Evolutionary conservation across 2,888 invertebrate species (phyloP).

Genomic region (Linyphia triangularis): DNA sequence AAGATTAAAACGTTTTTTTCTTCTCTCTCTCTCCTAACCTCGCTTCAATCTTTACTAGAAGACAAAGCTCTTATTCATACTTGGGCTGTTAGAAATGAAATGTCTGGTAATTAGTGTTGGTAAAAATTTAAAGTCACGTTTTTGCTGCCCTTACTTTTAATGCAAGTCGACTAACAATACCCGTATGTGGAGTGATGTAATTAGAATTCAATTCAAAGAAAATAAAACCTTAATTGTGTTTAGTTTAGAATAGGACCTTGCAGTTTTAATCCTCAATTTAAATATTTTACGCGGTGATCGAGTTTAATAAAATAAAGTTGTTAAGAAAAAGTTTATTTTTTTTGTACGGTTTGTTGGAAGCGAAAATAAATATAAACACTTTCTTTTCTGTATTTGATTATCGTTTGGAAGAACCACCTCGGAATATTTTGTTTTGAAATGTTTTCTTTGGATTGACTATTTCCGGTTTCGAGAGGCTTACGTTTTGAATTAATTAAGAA

Average conservation of each 20-base stretch:
- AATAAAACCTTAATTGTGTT: constrained; percentile 33
- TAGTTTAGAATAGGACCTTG: constrained; percentile 13
- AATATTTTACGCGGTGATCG: neutral
- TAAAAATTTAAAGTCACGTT: constrained; percentile 28
- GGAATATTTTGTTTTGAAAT: too few species aligned
- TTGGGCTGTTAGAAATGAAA: constrained; percentile 4
- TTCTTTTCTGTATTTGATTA: too few species aligned
- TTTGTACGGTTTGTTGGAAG: neutral
- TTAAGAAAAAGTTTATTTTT: neutral
- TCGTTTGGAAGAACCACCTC: too few species aligned
- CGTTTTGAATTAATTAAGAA: too few species aligned
- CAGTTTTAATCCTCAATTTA: constrained; percentile 16
- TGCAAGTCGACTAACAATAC: neutral
- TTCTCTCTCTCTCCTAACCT: neutral
- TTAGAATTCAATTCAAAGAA: constrained; percentile 19
- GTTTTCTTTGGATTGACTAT: too few species aligned
- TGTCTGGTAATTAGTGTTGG: constrained; percentile 39
- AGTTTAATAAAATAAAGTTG: neutral
- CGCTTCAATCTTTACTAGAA: neutral
- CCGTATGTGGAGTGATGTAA: neutral
- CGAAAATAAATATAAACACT: too few species aligned
- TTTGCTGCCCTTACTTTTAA: neutral
- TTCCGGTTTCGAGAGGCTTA: too few species aligned
- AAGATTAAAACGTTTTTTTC: constrained; percentile 38
- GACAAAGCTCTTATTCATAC: constrained; percentile 15